Evolutionary conservation across 2,888 invertebrate genomes (phyloP), one percentile per base, ranked within the genome.

Genomic region (Hololepta plana): DNA sequence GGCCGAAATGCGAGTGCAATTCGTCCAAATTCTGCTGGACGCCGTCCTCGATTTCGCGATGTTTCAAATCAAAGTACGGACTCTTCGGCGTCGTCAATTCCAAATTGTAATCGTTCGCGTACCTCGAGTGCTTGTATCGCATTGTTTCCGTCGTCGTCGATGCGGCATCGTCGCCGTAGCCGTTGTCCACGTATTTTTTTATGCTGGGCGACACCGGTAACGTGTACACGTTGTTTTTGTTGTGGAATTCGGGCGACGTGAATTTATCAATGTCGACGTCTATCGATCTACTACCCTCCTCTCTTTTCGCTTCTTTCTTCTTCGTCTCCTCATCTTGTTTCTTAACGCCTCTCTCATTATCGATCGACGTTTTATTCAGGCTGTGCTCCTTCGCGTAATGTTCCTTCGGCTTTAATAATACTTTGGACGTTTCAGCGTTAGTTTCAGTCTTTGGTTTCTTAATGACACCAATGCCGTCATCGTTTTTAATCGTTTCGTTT

Each of bases 61-160:
- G 61, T 37, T 59, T 62, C 36, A 59, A 53, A 39, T 67, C 67
- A 34, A 66, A 66, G 34, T 54, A 55, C 28, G 57, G 55, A 26
- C 60, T 56, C 42, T 53, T 57, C 8, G 64, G 63, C n/a, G 66
- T 67, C 6, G 66, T 66, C 17, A 63, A 40, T 10, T 43, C 42
- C 2, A 14, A 21, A 21, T 24, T 32, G 21, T 26, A 30, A 19
- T 6, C 24, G 10, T 13, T 28, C 10, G 11, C 12, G 20, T 27
- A 28, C 10, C 22, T 21, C 6, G n/a, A n/a, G n/a, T n/a, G n/a
- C n/a, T n/a, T n/a, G n/a, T n/a, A n/a, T n/a, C n/a, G n/a, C n/a
- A n/a, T n/a, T n/a, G n/a, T n/a, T 3, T 26, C 26, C 6, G 9
- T 24, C 2, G 23, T 31, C 34, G 20, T 9, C 11, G 11, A 8